Evolutionary conservation across 2,113 vertebrate species (phyloP).

Genomic region (Sylvietta virens): DNA sequence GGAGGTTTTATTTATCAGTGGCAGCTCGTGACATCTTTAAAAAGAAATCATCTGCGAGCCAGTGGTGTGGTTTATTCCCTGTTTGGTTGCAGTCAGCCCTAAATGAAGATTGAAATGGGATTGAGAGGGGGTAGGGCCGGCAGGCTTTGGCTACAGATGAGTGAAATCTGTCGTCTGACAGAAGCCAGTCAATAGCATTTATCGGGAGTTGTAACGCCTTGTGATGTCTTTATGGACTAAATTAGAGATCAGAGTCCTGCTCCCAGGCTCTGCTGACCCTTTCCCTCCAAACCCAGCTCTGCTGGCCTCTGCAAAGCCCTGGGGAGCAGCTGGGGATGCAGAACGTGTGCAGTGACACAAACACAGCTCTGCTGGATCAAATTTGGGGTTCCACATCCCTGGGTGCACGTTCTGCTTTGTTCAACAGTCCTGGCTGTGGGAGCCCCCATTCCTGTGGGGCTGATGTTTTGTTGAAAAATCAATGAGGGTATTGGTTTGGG

Average conservation of each 20-base stretch:
- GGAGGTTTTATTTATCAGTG: slow-evolving; percentile 12
- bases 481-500: fast-evolving
- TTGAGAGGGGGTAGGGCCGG: background rate
- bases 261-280: background rate
- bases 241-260: background rate
- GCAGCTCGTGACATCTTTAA: background rate
- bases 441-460: fast-evolving
- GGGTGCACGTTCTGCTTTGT: fast-evolving
- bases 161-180: background rate
- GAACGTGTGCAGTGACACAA: fast-evolving
- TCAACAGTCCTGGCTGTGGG: background rate
- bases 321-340: fast-evolving
- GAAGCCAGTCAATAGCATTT: background rate
- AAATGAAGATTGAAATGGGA: slow-evolving; percentile 34
- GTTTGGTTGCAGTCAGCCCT: background rate
- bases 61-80: background rate
- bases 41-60: background rate
- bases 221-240: background rate
- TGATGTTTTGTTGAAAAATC: background rate
- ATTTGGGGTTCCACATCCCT: background rate
- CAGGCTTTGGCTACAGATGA: background rate
- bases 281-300: background rate
- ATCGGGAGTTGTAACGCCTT: background rate
- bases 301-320: background rate
- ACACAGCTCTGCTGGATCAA: fast-evolving